phyloP scores from a whole-genome alignment of 2,888 invertebrate species.

The Adelognathus sp. region DNA sequence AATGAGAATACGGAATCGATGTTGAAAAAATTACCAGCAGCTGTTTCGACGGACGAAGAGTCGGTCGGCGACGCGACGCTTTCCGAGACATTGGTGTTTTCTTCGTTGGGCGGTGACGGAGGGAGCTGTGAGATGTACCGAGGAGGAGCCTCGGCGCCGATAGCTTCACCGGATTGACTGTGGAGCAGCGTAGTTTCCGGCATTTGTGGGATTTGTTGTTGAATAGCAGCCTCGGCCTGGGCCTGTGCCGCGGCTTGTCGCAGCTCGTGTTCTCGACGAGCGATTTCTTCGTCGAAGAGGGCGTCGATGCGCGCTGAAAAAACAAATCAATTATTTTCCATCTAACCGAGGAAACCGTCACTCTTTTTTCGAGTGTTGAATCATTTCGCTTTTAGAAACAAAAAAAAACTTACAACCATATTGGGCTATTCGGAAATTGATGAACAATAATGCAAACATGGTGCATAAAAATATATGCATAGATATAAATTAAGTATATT shows the following conservation, averaged over 20 bases:
- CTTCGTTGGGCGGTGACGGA: conserved; percentile 23
- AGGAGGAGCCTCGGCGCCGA: background rate
- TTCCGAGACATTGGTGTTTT: conserved; percentile 13
- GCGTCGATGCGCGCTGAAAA: conserved; percentile 68
- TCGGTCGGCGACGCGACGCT: background rate
- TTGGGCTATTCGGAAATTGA: too few relatives aligned
- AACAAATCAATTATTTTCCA: background rate
- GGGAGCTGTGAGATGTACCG: background rate
- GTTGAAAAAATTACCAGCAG: conserved; percentile 32
- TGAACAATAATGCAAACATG: background rate
- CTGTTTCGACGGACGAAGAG: conserved; percentile 26
- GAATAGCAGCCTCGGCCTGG: conserved; percentile 56
- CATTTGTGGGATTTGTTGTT: conserved; percentile 12
- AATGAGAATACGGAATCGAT: background rate
- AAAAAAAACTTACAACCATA: background rate
- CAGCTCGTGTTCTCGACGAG: conserved; percentile 82
- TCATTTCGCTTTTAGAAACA: background rate
- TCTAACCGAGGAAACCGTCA: background rate
- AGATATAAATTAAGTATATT: background rate
- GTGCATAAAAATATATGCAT: background rate
- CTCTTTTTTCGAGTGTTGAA: too few relatives aligned
- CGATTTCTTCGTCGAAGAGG: conserved; percentile 69
- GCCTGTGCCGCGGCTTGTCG: conserved; percentile 81
- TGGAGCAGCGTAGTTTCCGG: conserved; percentile 35
- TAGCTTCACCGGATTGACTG: background rate